phyloP scores from a whole-genome alignment of 2,888 invertebrate genomes.

The Lasioglossum leucozonium region DNA sequence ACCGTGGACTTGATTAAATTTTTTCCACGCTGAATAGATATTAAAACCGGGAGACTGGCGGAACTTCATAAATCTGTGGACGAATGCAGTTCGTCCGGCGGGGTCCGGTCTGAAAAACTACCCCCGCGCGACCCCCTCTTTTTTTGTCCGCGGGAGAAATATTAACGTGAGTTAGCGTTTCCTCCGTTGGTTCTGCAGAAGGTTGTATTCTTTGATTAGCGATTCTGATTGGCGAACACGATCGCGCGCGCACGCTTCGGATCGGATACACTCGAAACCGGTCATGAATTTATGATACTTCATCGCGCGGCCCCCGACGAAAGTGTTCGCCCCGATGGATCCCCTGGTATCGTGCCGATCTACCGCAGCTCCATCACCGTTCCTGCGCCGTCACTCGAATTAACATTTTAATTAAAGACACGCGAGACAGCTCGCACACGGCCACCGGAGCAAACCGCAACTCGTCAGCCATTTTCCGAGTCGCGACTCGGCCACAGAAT shows the following conservation, averaged over 20 bases:
- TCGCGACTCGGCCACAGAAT: neutral
- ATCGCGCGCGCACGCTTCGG: conserved; percentile 18
- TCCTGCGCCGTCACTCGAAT: conserved; percentile 63
- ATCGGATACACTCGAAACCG: conserved; percentile 29
- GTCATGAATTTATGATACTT: conserved; percentile 50
- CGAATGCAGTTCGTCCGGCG: conserved; percentile 33
- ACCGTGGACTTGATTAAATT: conserved; percentile 46
- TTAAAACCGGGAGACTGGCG: conserved; percentile 14
- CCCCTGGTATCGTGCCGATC: conserved; percentile 34
- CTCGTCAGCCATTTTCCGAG: conserved; percentile 54
- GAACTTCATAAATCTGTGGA: conserved; percentile 47
- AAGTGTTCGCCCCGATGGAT: conserved; percentile 34
- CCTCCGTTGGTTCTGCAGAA: conserved; percentile 20
- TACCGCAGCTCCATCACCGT: conserved; percentile 10
- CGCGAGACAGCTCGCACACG: conserved; percentile 26
- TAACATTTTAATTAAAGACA: conserved; percentile 77
- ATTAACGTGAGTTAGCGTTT: conserved; percentile 45
- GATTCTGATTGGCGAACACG: conserved; percentile 55
- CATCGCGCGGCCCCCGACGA: conserved; percentile 2
- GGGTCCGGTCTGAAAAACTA: neutral
- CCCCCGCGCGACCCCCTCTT: neutral
- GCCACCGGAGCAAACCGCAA: conserved; percentile 22
- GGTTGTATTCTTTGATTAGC: conserved; percentile 53
- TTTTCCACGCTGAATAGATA: conserved; percentile 35
- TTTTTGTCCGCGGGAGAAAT: conserved; percentile 41